phyloP scores from a whole-genome alignment of 2,797 vertebrate species.

The Falco columbarius region DNA sequence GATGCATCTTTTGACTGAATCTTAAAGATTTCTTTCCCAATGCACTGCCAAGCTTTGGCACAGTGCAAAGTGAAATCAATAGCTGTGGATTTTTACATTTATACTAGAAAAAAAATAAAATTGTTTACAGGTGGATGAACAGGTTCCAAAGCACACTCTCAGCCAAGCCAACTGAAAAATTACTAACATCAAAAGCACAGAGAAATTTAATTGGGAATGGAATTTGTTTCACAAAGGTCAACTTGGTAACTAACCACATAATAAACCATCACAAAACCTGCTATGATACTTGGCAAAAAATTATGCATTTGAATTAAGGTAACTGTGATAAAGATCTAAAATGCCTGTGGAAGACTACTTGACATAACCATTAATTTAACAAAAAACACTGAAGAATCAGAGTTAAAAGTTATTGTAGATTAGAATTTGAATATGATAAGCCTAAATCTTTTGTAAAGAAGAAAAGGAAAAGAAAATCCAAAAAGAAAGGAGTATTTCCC shows the following conservation, averaged over 20 bases:
- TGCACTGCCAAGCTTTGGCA: not conserved
- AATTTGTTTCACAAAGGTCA: conserved; percentile 9
- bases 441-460: not conserved
- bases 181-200: not conserved
- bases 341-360: not conserved
- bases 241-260: not conserved
- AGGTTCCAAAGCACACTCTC: not conserved
- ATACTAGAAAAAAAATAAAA: not conserved
- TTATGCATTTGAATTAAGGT: not conserved
- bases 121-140: not conserved
- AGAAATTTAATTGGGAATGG: not conserved
- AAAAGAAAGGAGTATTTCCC: not conserved
- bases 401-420: not conserved
- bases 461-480: not conserved
- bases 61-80: not conserved
- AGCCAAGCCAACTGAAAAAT: not conserved
- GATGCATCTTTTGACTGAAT: not conserved
- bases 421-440: not conserved
- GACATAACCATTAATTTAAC: not conserved
- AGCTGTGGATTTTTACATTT: not conserved
- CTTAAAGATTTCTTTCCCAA: not conserved
- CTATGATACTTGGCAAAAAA: not conserved
- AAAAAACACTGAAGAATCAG: not conserved
- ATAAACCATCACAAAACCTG: not conserved
- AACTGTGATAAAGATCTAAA: conserved; percentile 33